phyloP scores from a whole-genome alignment of 2,888 invertebrate species.

The Megaustenia siamemsis region DNA sequence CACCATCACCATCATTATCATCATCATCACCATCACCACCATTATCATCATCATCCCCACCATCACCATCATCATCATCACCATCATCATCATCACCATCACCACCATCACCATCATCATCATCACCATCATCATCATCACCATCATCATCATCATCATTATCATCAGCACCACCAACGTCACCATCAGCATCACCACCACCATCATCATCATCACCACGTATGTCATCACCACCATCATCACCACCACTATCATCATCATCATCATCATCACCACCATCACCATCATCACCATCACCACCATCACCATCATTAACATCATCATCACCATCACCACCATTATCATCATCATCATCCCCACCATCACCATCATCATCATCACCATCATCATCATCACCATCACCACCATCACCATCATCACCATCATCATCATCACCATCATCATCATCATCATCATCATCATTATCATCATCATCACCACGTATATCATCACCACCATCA shows the following conservation, averaged over 20 bases:
- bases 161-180: neutral
- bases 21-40: too few relatives aligned
- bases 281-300: too few relatives aligned
- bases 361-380: too few relatives aligned
- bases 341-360: too few relatives aligned
- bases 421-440: neutral
- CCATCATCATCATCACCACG: too few relatives aligned
- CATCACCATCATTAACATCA: too few relatives aligned
- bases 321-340: too few relatives aligned
- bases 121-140: constrained; percentile 24
- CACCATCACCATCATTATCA: too few relatives aligned
- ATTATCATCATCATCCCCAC: too few relatives aligned
- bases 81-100: constrained; percentile 26
- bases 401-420: constrained; percentile 4
- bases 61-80: neutral
- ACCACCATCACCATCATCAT: constrained; percentile 28
- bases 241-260: too few relatives aligned
- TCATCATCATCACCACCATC: constrained; percentile 18
- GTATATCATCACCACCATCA: constrained; percentile 33
- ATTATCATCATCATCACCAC: constrained; percentile 23
- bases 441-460: neutral
- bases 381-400: neutral
- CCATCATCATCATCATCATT: constrained; percentile 22
- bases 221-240: too few relatives aligned
- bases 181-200: too few relatives aligned